Conservation (phyloP, 2,888 invertebrate species). For the Napeogenes inachia region DNA sequence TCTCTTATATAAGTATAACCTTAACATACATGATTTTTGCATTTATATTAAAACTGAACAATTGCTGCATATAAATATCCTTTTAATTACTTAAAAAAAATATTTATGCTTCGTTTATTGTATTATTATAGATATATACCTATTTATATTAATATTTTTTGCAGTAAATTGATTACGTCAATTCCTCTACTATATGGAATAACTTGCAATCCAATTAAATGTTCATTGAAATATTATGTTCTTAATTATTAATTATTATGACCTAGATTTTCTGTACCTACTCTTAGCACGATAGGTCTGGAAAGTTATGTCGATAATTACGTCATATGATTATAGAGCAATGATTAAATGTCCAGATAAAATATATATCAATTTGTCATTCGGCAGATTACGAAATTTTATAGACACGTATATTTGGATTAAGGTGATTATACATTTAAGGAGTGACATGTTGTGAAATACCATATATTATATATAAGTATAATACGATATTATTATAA, state of each 20-base stretch:
- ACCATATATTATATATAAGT: too few species aligned
- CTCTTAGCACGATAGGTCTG: neutral
- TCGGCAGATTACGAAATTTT: constrained; percentile 13
- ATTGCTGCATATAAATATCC: too few species aligned
- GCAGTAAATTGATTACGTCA: neutral
- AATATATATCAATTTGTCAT: constrained; percentile 24
- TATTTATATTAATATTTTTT: too few species aligned
- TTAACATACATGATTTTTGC: too few species aligned
- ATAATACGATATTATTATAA: too few species aligned
- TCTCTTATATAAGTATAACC: neutral
- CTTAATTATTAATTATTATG: neutral
- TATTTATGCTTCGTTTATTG: too few species aligned
- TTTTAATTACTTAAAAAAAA: too few species aligned
- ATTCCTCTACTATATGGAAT: neutral
- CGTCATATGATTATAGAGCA: constrained; percentile 16
- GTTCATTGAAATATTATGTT: neutral
- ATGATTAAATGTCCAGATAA: constrained; percentile 24
- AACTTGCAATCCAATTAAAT: too few species aligned
- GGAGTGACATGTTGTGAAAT: too few species aligned
- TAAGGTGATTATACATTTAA: too few species aligned
- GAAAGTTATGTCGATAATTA: constrained; percentile 23
- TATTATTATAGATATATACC: too few species aligned
- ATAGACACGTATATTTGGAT: neutral
- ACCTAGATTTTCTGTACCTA: neutral
- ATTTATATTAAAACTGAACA: too few species aligned